These are phyloP conservation scores for Meloidogyne floridensis DNA, from an alignment of 1,140 invertebrate genomes.

Conservation along the genomic window DNA sequence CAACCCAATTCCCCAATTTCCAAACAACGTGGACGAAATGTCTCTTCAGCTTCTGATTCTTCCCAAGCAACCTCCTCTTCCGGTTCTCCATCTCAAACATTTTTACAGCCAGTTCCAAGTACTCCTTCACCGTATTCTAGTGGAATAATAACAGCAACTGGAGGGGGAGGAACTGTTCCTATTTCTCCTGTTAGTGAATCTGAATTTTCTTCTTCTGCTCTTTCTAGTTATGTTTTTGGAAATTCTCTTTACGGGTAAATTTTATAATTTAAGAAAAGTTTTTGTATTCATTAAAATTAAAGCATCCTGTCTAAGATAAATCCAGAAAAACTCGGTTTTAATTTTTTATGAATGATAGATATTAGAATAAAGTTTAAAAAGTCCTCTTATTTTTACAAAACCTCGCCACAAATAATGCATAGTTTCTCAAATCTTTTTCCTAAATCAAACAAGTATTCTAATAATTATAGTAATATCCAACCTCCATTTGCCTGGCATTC, in stretches of 20 bases:
- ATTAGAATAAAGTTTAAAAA: too few relatives aligned
- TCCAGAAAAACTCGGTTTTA: too few relatives aligned
- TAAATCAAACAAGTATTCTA: too few relatives aligned
- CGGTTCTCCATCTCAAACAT: background rate
- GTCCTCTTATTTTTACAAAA: too few relatives aligned
- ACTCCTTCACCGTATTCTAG: conserved; percentile 1
- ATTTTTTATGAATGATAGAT: too few relatives aligned
- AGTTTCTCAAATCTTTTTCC: too few relatives aligned
- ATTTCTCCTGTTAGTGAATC: conserved; percentile 7
- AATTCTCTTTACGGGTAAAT: conserved; percentile 16
- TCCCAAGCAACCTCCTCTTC: conserved; percentile 9
- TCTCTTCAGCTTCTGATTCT: conserved; percentile 12
- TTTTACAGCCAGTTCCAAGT: conserved; percentile 14
- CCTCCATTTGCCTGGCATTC: conserved; percentile 4
- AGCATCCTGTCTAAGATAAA: too few relatives aligned
- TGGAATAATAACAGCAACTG: too few relatives aligned
- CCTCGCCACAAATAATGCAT: too few relatives aligned
- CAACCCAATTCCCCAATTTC: background rate
- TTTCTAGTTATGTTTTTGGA: conserved; percentile 25
- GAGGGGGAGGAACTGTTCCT: background rate
- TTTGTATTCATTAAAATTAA: too few relatives aligned
- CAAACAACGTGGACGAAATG: conserved; percentile 14
- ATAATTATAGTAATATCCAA: background rate
- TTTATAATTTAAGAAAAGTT: too few relatives aligned
- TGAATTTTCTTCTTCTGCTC: conserved; percentile 23